Conservation (phyloP, 2,888 invertebrate species). For the Augochlorella aurata region DNA sequence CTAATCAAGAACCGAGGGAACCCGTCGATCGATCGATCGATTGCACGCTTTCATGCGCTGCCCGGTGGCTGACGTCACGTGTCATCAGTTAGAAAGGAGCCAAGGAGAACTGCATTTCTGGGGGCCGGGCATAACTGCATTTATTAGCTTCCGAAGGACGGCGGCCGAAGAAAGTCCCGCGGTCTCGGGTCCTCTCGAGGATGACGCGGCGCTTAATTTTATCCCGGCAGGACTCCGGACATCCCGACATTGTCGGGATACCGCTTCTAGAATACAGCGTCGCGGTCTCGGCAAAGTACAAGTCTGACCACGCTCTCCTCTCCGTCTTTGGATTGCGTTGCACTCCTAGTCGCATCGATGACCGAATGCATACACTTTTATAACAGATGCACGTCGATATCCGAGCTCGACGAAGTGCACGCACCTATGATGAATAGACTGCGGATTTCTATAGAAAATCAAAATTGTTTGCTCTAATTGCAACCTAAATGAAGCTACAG, state of each 20-base stretch:
- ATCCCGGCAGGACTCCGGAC: background rate
- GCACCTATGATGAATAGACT: no score
- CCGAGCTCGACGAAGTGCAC: no score
- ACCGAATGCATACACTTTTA: background rate
- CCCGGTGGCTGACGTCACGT: constrained; percentile 56
- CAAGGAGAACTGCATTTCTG: constrained; percentile 76
- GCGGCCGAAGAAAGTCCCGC: constrained; percentile 57
- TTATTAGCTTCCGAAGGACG: constrained; percentile 68
- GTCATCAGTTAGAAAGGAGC: constrained; percentile 71
- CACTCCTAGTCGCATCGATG: background rate
- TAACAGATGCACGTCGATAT: background rate
- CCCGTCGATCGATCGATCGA: constrained; percentile 19
- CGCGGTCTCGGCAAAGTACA: background rate
- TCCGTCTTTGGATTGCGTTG: background rate
- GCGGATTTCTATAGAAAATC: no score
- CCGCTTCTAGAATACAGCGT: background rate
- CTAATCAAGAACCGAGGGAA: constrained; percentile 15
- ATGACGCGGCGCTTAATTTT: constrained; percentile 25
- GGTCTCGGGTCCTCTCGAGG: constrained; percentile 29
- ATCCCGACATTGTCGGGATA: background rate
- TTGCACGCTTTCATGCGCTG: constrained; percentile 29
- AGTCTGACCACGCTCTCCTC: background rate
- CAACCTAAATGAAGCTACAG: no score
- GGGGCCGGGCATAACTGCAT: constrained; percentile 60
- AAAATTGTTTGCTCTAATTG: no score